phyloP scores from a whole-genome alignment of 2,797 vertebrate genomes.

The Pseudochaenichthys georgianus region DNA sequence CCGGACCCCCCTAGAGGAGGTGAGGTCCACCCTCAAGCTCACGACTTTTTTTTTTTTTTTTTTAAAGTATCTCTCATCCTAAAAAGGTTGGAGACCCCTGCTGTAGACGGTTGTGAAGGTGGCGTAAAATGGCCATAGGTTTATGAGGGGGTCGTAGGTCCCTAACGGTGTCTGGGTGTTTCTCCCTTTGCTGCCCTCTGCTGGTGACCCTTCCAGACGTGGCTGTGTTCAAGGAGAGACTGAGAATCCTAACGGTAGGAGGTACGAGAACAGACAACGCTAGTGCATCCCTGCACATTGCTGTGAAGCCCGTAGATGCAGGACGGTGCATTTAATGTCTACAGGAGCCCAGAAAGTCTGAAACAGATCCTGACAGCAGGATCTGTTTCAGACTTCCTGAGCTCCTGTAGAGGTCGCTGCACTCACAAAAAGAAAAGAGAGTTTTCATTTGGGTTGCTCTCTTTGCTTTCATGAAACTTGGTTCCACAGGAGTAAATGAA shows the following conservation, averaged over 20 bases:
- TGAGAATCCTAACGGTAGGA: slow-evolving; percentile 96
- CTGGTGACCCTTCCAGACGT: slow-evolving; percentile 86
- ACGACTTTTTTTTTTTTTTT: too few relatives aligned
- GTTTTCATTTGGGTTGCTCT: slow-evolving; percentile 29
- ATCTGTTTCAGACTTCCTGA: neutral
- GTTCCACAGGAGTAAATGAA: slow-evolving; percentile 6
- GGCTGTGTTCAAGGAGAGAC: slow-evolving; percentile 93
- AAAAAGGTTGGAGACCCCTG: too few relatives aligned
- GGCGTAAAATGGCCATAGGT: slow-evolving; percentile 13
- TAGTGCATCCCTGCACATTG: slow-evolving; percentile 33
- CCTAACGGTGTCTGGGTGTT: slow-evolving; percentile 77
- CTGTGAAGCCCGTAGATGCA: slow-evolving; percentile 21
- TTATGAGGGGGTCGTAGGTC: slow-evolving; percentile 20
- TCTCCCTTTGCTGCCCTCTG: slow-evolving; percentile 78
- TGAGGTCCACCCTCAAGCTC: too few relatives aligned
- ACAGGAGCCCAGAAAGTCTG: neutral
- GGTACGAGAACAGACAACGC: slow-evolving; percentile 83
- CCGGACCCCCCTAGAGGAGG: too few relatives aligned
- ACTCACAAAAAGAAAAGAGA: neutral
- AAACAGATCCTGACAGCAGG: neutral
- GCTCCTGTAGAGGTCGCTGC: neutral
- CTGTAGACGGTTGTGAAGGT: slow-evolving; percentile 6
- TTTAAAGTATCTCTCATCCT: too few relatives aligned
- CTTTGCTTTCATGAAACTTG: neutral
- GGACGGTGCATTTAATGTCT: neutral